Evolutionary conservation across 2,113 vertebrate species (phyloP).

Genomic region (Recurvirostra avosetta): DNA sequence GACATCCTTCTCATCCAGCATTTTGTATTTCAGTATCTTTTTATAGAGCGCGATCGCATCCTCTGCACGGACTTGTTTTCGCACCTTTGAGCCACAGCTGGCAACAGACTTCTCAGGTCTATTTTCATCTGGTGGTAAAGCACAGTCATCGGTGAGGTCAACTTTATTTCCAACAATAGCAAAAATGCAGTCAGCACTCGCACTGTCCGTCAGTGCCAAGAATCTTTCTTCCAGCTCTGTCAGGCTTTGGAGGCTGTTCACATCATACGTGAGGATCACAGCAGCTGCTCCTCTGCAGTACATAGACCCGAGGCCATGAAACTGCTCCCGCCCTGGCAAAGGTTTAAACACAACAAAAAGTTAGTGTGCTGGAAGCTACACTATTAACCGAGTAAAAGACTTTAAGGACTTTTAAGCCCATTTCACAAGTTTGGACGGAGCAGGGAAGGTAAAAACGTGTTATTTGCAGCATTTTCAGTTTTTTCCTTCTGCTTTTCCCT

Average conservation of each 20-base stretch:
- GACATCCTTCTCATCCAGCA: slow-evolving; percentile 82
- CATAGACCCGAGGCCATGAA: slow-evolving; percentile 96
- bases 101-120: neutral
- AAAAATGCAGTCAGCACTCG: slow-evolving; percentile 89
- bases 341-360: neutral
- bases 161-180: slow-evolving; percentile 93
- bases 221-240: slow-evolving; percentile 92
- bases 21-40: slow-evolving; percentile 88
- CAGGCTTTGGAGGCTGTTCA: slow-evolving; percentile 89
- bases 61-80: slow-evolving; percentile 81
- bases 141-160: slow-evolving; percentile 80
- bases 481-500: neutral
- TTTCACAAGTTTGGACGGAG: neutral
- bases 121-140: neutral
- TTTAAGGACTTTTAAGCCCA: neutral
- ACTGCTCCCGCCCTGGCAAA: slow-evolving; percentile 90
- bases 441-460: neutral
- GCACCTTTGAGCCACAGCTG: slow-evolving; percentile 43
- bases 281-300: slow-evolving; percentile 92
- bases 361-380: neutral
- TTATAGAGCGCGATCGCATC: slow-evolving; percentile 86
- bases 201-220: slow-evolving; percentile 90
- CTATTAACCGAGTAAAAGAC: neutral
- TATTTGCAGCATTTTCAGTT: neutral
- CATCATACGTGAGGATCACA: slow-evolving; percentile 91